Evolutionary conservation across 2,888 invertebrate genomes (phyloP), one percentile per base, ranked within the genome.

Genomic region (Aromia moschata): DNA sequence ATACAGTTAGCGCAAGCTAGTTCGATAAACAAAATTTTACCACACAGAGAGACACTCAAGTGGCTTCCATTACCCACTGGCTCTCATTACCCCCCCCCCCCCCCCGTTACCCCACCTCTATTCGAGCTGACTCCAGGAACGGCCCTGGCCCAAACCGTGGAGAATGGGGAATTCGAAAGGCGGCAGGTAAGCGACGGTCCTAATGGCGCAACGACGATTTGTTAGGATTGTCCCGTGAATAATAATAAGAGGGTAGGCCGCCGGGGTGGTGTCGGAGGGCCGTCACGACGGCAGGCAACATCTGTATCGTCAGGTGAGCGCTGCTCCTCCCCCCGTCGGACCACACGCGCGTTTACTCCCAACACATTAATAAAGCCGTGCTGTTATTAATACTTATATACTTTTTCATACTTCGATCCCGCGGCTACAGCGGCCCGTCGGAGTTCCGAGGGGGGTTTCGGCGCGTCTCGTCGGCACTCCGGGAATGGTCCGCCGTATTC

Each of bases 321-420:
- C 70, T 72, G 74, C 74, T 73, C 75, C 71, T 68, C 55, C 62
- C 75, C 71, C 67, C 55, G 60, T 63, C 62, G 65, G 78, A 78
- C 79, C 79, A 79, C 79, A 78, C 79, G 77, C 78, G 76, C 67
- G 20, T 74, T 79, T 77, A 78, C 78, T 75, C n/a, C 77, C 77
- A 76, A 77, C 77, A 77, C 78, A 78, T 78, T 78, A 79, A 79
- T 79, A 78, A 76, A 78, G 75, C 73, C 73, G 76, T 77, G 77
- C 78, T 76, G 76, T 77, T 78, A 79, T 79, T 79, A 79, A 77
- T 78, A 78, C 78, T 77, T 75, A 76, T 77, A 79, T 74, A 78
- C 75, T 78, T 77, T 77, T 78, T 78, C 76, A 77, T 78, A 77
- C 74, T 75, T 75, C 76, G 53, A 56, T 56, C 56, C 60, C 58